A percentile compares a stretch with the other conserved stretches of the same genome.
Evolutionary conservation across 1,140 invertebrate genomes (phyloP).

Genomic region (Hylyphantes graminicola): DNA sequence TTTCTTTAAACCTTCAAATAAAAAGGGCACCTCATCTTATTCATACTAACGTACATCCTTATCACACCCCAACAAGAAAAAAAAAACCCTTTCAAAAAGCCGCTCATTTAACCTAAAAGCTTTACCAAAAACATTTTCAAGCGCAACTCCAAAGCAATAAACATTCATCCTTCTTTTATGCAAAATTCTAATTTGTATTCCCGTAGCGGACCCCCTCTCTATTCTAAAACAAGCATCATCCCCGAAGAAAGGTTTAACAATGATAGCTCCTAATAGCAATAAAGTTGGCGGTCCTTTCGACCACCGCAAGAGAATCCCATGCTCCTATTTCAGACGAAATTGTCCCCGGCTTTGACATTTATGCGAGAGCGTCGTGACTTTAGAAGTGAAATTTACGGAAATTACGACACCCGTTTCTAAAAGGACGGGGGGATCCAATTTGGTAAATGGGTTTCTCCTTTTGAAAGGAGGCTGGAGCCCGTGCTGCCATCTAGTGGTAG

Average conservation of each 20-base stretch:
- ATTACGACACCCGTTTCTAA: conserved; percentile 30
- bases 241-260: conserved; percentile 14
- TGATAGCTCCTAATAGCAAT: conserved; percentile 43
- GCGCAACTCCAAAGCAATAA: neutral
- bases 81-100: no score
- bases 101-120: no score
- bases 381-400: conserved; percentile 44
- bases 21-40: no score
- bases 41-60: no score
- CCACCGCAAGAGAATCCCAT: conserved; percentile 16
- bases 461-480: neutral
- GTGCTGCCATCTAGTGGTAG: conserved; percentile 25
- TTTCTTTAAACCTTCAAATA: no score
- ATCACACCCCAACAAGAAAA: no score
- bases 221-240: neutral
- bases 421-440: conserved; percentile 34
- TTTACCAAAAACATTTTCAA: neutral
- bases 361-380: conserved; percentile 42
- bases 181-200: no score
- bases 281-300: conserved; percentile 16
- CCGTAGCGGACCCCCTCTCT: no score
- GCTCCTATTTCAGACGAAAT: conserved; percentile 43
- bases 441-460: conserved; percentile 2
- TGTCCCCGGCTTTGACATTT: conserved; percentile 41
- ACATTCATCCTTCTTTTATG: neutral